A percentile compares a stretch with the other conserved stretches of the same genome.
These are phyloP conservation scores for Homalodisca vitripennis DNA, from an alignment of 1,140 invertebrate genomes.

Conservation along the genomic window DNA sequence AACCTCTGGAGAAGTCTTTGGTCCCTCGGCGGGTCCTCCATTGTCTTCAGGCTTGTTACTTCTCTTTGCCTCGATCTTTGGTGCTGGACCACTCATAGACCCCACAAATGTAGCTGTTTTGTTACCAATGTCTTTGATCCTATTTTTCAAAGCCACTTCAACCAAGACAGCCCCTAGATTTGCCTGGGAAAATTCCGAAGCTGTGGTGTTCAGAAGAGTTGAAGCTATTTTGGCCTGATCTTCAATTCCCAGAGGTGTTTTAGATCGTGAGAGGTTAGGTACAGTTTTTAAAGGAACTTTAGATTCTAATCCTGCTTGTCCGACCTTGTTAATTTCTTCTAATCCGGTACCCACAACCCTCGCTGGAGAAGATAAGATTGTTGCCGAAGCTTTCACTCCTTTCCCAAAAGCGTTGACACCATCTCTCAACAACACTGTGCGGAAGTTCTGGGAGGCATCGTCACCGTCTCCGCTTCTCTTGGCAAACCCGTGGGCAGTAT, in stretches of 20 bases:
- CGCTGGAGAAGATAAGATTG: background rate
- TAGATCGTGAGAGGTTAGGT: background rate
- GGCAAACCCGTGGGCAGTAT: background rate
- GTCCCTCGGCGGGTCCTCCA: background rate
- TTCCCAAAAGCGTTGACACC: background rate
- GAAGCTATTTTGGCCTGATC: background rate
- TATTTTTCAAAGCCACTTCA: background rate
- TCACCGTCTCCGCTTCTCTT: background rate
- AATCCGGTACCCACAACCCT: background rate
- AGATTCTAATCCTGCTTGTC: background rate
- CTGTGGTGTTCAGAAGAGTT: background rate
- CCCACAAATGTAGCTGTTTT: background rate
- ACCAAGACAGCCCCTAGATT: slow-evolving; percentile 1
- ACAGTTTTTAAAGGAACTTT: too few relatives aligned
- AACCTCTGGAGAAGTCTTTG: background rate
- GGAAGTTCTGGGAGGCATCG: background rate
- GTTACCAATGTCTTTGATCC: slow-evolving; percentile 9
- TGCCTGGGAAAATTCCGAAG: background rate
- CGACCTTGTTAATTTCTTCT: background rate
- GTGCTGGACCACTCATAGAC: background rate
- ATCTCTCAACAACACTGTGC: background rate
- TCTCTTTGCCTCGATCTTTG: background rate
- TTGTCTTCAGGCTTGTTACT: background rate
- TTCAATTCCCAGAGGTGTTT: background rate
- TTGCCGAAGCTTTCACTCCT: background rate